Evolutionary conservation across 37 sponge, comb jelly and placozoan species (phyloP).

Genomic region (Mnemiopsis leidyi): DNA sequence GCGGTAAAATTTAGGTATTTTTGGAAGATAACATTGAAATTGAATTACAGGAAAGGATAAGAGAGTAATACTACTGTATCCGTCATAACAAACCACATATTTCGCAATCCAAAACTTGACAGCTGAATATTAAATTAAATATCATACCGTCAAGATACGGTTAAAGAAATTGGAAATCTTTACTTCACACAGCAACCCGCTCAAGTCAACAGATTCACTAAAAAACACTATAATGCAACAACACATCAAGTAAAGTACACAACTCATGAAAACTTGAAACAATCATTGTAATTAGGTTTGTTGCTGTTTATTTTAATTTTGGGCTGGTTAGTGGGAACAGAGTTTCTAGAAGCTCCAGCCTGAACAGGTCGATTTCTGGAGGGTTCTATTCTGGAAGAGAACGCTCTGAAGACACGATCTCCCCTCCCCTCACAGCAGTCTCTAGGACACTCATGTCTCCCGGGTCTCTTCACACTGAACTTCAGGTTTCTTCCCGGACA

Average conservation of each 20-base stretch:
- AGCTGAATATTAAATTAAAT: not conserved
- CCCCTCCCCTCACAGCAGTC: not conserved
- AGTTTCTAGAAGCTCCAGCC: not conserved
- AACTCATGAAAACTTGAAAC: slow-evolving; percentile 35
- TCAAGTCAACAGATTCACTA: not conserved
- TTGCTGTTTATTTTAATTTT: slow-evolving; percentile 5
- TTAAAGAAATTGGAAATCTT: not conserved
- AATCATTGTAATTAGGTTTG: not conserved
- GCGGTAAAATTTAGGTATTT: not conserved
- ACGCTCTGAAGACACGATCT: not conserved
- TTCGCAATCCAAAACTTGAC: not conserved
- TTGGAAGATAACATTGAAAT: not conserved
- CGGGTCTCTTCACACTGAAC: not conserved
- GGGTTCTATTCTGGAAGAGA: not conserved
- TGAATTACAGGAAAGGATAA: not conserved
- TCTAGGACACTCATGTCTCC: not conserved
- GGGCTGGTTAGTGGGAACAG: not conserved
- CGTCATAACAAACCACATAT: not conserved
- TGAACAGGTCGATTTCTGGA: not conserved
- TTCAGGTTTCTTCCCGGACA: not conserved
- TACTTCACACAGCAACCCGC: too few species aligned
- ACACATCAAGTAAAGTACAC: not conserved
- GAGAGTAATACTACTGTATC: not conserved
- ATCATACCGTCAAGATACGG: not conserved
- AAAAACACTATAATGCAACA: not conserved